These are phyloP conservation scores for Acanthurus tractus DNA, from an alignment of 2,797 vertebrate genomes.

Conservation along the genomic window DNA sequence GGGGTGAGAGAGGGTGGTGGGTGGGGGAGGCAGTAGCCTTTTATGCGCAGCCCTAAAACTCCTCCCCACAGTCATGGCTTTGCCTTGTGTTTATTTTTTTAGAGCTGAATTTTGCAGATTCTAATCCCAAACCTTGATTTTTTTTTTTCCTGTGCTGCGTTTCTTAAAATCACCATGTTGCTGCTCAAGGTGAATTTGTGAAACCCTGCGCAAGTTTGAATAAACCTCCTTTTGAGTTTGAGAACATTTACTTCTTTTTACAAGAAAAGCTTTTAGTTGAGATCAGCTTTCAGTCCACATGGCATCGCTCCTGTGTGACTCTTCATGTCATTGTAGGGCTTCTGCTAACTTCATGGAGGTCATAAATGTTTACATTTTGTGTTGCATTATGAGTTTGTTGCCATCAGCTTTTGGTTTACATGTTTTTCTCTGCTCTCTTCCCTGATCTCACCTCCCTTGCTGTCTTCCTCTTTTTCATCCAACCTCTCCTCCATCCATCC, in stretches of 20 bases:
- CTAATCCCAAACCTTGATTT: slow-evolving; percentile 18
- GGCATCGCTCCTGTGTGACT: slow-evolving; percentile 30
- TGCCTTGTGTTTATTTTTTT: slow-evolving; percentile 16
- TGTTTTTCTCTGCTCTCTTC: slow-evolving; percentile 47
- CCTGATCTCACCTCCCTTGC: slow-evolving; percentile 12
- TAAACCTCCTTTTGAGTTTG: slow-evolving; percentile 27
- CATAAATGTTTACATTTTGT: slow-evolving; percentile 58
- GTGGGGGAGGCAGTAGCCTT: slow-evolving; percentile 28
- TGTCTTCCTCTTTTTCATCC: slow-evolving; percentile 16
- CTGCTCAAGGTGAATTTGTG: slow-evolving; percentile 15
- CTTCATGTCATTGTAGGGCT: slow-evolving; percentile 42
- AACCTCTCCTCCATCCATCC: neutral
- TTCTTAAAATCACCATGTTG: slow-evolving; percentile 22
- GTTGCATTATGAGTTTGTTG: slow-evolving; percentile 58
- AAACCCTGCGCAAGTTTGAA: slow-evolving; percentile 33
- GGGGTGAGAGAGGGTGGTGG: slow-evolving; percentile 75
- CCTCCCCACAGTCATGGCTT: slow-evolving; percentile 38
- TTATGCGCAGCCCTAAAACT: slow-evolving; percentile 37
- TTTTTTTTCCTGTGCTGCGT: slow-evolving; percentile 15
- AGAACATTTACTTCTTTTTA: slow-evolving; percentile 45
- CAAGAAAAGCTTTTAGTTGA: slow-evolving; percentile 33
- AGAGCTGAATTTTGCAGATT: slow-evolving; percentile 9
- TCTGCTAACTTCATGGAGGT: slow-evolving; percentile 66
- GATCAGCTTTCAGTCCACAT: slow-evolving; percentile 37
- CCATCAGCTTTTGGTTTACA: slow-evolving; percentile 55